Evolutionary conservation across 2,113 vertebrate genomes (phyloP).

Genomic region (Boulengeromyrus knoepffleri): DNA sequence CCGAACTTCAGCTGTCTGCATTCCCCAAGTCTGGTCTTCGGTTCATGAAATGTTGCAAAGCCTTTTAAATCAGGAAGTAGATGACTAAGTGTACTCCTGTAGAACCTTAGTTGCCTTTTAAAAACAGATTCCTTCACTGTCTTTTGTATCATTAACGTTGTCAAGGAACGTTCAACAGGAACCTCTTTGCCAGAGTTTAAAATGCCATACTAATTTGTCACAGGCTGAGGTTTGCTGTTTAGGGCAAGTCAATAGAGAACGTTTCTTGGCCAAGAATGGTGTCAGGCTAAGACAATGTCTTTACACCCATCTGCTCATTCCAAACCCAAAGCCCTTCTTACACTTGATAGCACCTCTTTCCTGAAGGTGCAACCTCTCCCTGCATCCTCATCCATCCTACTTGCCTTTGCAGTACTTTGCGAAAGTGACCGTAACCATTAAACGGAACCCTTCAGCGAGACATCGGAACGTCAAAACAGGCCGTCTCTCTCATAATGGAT

Average conservation of each 20-base stretch:
- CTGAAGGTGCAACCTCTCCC: not conserved
- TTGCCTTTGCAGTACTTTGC: not conserved
- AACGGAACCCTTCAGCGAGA: not conserved
- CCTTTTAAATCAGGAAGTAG: not conserved
- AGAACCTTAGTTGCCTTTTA: slow-evolving; percentile 37
- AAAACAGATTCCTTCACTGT: slow-evolving; percentile 41
- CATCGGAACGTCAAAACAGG: not conserved
- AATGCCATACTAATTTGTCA: slow-evolving; percentile 57
- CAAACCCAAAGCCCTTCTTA: slow-evolving; percentile 29
- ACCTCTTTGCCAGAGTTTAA: slow-evolving; percentile 42
- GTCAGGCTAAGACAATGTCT: slow-evolving; percentile 48
- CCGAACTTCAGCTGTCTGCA: not conserved
- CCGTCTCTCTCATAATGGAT: not conserved
- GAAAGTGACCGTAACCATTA: not conserved
- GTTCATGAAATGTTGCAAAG: not conserved
- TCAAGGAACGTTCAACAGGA: slow-evolving; percentile 44
- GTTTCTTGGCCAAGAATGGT: slow-evolving; percentile 39
- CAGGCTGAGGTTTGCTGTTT: slow-evolving; percentile 43
- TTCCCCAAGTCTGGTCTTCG: not conserved
- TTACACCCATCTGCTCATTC: slow-evolving; percentile 50
- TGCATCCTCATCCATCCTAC: slow-evolving; percentile 11
- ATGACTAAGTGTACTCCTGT: not conserved
- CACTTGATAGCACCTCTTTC: slow-evolving; percentile 8
- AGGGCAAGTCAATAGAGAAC: slow-evolving; percentile 44
- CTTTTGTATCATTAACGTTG: slow-evolving; percentile 39